Conservation (phyloP, 1,140 invertebrate genomes). For the Oppia nitens region DNA sequence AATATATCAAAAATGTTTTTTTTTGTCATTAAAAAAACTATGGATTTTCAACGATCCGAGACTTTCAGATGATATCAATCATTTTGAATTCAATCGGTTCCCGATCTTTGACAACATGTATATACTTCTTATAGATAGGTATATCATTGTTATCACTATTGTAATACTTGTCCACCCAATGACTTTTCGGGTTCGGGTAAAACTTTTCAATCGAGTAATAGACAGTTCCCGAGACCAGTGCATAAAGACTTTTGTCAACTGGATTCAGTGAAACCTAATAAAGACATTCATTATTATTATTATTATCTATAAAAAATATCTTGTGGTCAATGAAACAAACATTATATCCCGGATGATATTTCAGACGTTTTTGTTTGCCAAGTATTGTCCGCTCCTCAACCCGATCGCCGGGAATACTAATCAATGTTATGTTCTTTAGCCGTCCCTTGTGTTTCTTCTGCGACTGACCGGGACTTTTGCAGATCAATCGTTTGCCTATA, state of each 20-base stretch:
- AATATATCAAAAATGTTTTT: too few species aligned
- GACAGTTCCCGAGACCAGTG: constrained; percentile 1
- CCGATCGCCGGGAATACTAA: constrained; percentile 2
- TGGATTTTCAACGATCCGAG: too few species aligned
- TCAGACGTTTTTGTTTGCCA: constrained; percentile 6
- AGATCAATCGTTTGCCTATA: not conserved
- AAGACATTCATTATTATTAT: not conserved
- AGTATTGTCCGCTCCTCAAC: constrained; percentile 8
- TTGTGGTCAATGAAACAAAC: not conserved
- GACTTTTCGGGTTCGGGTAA: not conserved
- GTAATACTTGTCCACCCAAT: constrained; percentile 2
- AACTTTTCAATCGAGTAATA: constrained; percentile 12
- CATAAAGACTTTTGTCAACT: constrained; percentile 7
- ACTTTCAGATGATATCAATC: constrained; percentile 5
- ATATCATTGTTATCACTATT: not conserved
- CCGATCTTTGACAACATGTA: constrained; percentile 7
- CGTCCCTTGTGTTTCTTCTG: not conserved
- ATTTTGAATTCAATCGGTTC: constrained; percentile 1
- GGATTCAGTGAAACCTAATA: constrained; percentile 6
- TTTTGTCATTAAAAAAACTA: too few species aligned
- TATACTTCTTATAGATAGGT: constrained; percentile 7
- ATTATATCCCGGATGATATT: constrained; percentile 9
- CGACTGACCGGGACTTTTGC: constrained; percentile 8
- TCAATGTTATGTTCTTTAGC: not conserved
- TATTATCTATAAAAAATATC: not conserved